Conservation (phyloP, 2,113 vertebrate species). For the Mus musculus region DNA sequence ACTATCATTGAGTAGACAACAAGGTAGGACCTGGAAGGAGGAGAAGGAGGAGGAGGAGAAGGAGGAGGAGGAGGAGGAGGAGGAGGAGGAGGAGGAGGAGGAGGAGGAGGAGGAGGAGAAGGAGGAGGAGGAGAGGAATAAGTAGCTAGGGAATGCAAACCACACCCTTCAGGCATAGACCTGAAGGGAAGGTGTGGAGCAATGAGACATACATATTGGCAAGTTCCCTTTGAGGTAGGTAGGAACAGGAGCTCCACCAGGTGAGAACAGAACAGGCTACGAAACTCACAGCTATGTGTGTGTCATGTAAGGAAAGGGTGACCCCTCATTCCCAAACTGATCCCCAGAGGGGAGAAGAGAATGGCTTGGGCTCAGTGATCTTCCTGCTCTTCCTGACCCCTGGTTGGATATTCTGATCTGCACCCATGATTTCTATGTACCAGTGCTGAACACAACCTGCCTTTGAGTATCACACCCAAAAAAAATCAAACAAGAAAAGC, state of each 20-base stretch:
- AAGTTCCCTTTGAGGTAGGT: background rate
- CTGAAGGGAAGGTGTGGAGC: background rate
- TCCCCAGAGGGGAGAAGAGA: background rate
- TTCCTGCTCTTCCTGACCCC: background rate
- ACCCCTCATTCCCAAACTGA: background rate
- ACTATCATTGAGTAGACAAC: background rate
- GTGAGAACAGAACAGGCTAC: accelerated
- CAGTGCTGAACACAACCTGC: accelerated
- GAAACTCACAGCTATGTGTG: background rate
- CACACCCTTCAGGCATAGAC: background rate
- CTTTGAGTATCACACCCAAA: background rate
- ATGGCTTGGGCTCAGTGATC: accelerated
- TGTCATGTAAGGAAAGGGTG: accelerated
- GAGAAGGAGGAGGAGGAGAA: no score
- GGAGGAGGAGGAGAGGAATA: accelerated
- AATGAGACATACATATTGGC: background rate
- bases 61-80: no score
- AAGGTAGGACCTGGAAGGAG: no score
- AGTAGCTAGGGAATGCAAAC: background rate
- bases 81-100: accelerated
- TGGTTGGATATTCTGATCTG: no score
- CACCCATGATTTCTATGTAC: accelerated
- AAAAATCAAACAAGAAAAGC: no score
- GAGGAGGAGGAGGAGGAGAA: no score
- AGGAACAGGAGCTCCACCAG: accelerated